phyloP scores from a whole-genome alignment of 2,888 invertebrate species.

The Troides helena region DNA sequence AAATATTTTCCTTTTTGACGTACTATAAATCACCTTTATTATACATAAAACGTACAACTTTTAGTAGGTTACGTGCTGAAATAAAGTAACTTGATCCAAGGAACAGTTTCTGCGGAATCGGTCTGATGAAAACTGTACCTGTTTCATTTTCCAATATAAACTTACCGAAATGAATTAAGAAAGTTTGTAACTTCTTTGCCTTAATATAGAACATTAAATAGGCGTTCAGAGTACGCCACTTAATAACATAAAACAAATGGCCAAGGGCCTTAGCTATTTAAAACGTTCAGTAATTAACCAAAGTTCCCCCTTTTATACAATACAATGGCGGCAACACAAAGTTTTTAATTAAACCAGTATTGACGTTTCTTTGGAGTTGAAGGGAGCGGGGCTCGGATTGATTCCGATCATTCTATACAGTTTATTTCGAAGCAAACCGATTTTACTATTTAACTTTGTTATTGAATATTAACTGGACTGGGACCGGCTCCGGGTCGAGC shows the following conservation, averaged over 20 bases:
- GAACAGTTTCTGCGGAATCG: too few species aligned
- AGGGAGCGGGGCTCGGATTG: constrained; percentile 34
- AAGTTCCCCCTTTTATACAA: constrained; percentile 37
- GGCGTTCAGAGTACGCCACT: constrained; percentile 31
- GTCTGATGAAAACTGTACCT: too few species aligned
- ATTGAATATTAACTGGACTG: constrained; percentile 11
- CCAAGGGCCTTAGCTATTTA: constrained; percentile 35
- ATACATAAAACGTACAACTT: too few species aligned
- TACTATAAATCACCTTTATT: too few species aligned
- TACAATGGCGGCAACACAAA: constrained; percentile 37
- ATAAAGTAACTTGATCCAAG: too few species aligned
- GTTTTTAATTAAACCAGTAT: constrained; percentile 44
- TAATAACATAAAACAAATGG: constrained; percentile 39
- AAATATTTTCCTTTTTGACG: too few species aligned
- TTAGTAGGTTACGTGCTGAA: too few species aligned
- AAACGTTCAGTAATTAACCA: constrained; percentile 38
- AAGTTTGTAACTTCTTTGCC: constrained; percentile 21
- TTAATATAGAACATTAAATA: constrained; percentile 21
- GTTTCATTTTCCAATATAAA: too few species aligned
- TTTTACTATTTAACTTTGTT: constrained; percentile 23
- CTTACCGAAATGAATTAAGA: not conserved
- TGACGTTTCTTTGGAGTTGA: constrained; percentile 37
- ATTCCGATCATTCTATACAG: constrained; percentile 35
- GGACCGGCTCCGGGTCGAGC: not conserved
- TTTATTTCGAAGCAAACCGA: constrained; percentile 23